Evolutionary conservation across 2,797 vertebrate genomes (phyloP).

Genomic region (Ceyx erithaca): DNA sequence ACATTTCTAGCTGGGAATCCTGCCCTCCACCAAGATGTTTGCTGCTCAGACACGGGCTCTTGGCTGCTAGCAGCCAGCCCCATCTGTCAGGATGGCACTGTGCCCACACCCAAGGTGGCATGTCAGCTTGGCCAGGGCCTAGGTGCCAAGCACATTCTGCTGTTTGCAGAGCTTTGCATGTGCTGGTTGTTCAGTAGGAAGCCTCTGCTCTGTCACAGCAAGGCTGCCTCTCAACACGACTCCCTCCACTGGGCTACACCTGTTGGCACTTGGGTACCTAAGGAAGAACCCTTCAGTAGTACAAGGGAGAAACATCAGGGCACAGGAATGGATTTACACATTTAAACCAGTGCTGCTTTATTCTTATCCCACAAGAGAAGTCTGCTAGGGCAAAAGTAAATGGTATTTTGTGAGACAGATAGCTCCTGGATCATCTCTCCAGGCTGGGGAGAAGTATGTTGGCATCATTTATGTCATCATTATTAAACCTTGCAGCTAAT

Average conservation of each 20-base stretch:
- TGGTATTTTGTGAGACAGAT: neutral
- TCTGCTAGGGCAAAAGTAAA: neutral
- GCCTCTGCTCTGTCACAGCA: slow-evolving; percentile 39
- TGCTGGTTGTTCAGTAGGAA: slow-evolving; percentile 52
- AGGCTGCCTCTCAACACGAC: slow-evolving; percentile 27
- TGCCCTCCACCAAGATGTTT: slow-evolving; percentile 70
- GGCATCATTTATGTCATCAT: neutral
- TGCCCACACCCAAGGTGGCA: slow-evolving; percentile 72
- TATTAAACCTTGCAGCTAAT: neutral
- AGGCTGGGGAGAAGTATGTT: neutral
- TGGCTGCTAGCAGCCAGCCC: slow-evolving; percentile 54
- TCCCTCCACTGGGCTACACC: slow-evolving; percentile 22
- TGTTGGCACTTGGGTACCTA: slow-evolving; percentile 9
- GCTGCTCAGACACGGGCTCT: slow-evolving; percentile 74
- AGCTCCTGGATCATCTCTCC: neutral
- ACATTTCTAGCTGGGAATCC: slow-evolving; percentile 63
- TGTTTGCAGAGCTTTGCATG: slow-evolving; percentile 53
- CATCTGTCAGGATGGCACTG: slow-evolving; percentile 77
- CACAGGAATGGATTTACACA: neutral
- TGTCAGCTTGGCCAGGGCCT: slow-evolving; percentile 53
- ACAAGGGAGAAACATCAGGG: neutral
- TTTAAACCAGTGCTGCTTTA: neutral
- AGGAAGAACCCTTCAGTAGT: neutral
- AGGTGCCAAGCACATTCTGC: slow-evolving; percentile 66
- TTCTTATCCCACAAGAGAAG: neutral